Base-by-base conservation (phyloP, 2,797 vertebrate species). In the Acestrorhynchus altus region DNA sequence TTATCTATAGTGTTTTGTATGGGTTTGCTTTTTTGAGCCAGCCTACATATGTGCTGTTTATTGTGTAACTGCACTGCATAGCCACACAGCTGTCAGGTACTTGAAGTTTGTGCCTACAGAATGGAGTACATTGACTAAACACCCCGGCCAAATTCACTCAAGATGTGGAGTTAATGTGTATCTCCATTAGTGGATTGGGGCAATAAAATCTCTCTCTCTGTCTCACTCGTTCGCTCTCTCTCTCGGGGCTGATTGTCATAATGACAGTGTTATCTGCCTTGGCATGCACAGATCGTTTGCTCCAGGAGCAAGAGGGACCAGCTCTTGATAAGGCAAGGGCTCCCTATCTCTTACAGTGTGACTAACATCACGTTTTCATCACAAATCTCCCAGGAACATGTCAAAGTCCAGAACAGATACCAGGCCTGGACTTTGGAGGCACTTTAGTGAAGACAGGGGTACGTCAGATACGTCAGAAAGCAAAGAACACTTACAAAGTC, bases 91-190 rank as follows among this genome's bases (percentile, higher is more conserved):
- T 83, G 74, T 83, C 77, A 77, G 47, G 76, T 56, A 79, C 72
- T 54, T 60, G 26, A 51, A 66, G 39, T 22, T 69, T 65, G 77
- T 52, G 68, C 56, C 40, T 67, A 70, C 52, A 60, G 74, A 77
- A 74, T 59, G 70, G 60, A 85, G 63, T 81, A 68, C 77, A 83
- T 35, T 75, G 72, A 75, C 70, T 72, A 81, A 88, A 80, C 84
- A 86, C 82, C 75, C 84, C 83, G 72, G 74, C 83, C 78, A 67
- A 49, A 52, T 86, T 87, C 87, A 83, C 67, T 87, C 61, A 86
- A 77, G 78, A 86, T 83, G 61, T 54, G 59, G 60, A 68, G 84
- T 87, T 86, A 85, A 86, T 81, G 83, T 70, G 70, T 83, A 79
- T 73, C 74, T 77, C 73, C 60, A 81, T 73, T 79, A 67, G 51